These are phyloP conservation scores for Pangasius larnaudii DNA, from an alignment of 2,797 vertebrate species.

Conservation along the genomic window DNA sequence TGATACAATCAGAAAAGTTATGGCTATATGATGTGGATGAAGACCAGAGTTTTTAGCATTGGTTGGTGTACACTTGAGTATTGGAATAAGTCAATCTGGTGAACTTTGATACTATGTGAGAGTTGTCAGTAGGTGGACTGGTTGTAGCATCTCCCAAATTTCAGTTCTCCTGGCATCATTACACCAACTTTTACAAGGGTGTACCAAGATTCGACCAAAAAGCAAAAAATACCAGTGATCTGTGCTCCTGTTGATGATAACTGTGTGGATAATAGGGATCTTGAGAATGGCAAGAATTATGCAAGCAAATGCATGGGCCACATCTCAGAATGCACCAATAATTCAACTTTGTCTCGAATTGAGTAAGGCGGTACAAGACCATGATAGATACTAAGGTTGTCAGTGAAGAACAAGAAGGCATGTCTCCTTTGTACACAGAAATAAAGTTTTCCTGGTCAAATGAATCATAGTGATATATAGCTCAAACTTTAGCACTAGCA, in stretches of 20 bases:
- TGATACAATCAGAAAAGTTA: not conserved
- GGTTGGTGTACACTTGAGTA: not conserved
- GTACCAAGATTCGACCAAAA: not conserved
- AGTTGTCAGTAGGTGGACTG: not conserved
- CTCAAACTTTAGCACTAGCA: not conserved
- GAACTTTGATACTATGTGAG: not conserved
- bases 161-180: not conserved
- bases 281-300: not conserved
- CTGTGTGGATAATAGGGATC: not conserved
- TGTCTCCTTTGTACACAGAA: not conserved
- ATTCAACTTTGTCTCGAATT: not conserved
- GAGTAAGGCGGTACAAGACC: not conserved
- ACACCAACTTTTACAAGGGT: not conserved
- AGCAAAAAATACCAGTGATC: not conserved
- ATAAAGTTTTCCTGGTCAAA: not conserved
- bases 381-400: not conserved
- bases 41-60: not conserved
- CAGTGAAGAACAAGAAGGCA: not conserved
- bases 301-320: not conserved
- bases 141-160: not conserved
- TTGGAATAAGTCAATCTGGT: not conserved
- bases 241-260: not conserved
- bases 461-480: not conserved
- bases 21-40: not conserved
- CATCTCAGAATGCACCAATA: not conserved